These are phyloP conservation scores for Macropodus opercularis DNA, from an alignment of 2,797 vertebrate genomes.

Conservation along the genomic window DNA sequence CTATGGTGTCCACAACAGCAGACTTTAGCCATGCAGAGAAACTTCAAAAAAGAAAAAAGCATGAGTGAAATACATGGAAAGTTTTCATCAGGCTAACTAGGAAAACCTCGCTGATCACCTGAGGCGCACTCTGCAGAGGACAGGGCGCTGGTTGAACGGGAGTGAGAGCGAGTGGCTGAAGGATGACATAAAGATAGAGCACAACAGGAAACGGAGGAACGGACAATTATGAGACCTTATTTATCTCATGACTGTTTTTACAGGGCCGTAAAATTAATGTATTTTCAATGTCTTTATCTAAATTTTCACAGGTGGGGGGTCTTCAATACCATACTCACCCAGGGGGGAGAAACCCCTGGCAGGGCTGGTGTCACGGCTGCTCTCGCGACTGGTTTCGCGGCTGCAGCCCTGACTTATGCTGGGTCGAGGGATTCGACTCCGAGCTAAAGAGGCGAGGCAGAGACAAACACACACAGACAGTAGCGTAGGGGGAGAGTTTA, in stretches of 20 bases:
- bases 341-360: conserved; percentile 93
- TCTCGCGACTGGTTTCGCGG: conserved; percentile 97
- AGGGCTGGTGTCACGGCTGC: conserved; percentile 98
- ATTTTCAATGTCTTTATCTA: neutral
- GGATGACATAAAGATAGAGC: conserved; percentile 79
- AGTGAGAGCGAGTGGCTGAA: conserved; percentile 91
- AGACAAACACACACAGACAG: conserved; percentile 36
- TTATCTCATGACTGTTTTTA: too few species aligned
- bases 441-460: conserved; percentile 36
- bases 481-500: conserved; percentile 52
- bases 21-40: conserved; percentile 8
- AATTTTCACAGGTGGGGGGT: conserved; percentile 5
- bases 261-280: neutral
- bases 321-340: conserved; percentile 87
- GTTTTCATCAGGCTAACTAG: conserved; percentile 1
- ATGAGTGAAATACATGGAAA: neutral
- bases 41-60: neutral
- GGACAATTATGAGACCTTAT: too few species aligned
- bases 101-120: conserved; percentile 84
- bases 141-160: conserved; percentile 94
- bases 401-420: conserved; percentile 99
- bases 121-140: conserved; percentile 91
- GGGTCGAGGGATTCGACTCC: conserved; percentile 58
- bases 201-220: conserved; percentile 54
- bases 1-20: too few species aligned